Evolutionary conservation across 1,140 invertebrate genomes (phyloP), one percentile per base, ranked within the genome.

Genomic region (Macrobrachium rosenbergii): DNA sequence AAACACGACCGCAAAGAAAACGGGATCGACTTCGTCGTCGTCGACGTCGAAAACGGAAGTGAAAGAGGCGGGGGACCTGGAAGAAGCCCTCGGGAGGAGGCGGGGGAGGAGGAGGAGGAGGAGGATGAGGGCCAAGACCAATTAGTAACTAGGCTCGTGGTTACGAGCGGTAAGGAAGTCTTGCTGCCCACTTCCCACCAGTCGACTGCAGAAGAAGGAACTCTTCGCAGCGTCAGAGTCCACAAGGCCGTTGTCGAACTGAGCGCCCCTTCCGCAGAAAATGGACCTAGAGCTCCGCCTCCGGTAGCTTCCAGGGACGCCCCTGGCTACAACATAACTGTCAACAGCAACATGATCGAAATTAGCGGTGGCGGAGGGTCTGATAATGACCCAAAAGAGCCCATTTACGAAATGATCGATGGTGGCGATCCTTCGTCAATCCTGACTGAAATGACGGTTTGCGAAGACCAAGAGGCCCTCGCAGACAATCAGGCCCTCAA

Each of bases 341-440:
- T 86, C 78, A 86, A 86, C 77, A 72, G 63, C 83, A 86, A 86
- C 76, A 86, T 86, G 83, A 86, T 86, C 8, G 76, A 86, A 23
- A 75, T 86, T 12, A 12, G 64, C 10, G 83, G 58, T 2, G 83
- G 79, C 12, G 76, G n/a, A 10, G 52, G 77, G 16, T 64, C 63
- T 14, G 37, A 52, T 0, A 23, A 69, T 8, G 45, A 59, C 11
- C 8, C 23, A 2, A 58, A n/a, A 58, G 81, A 82, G 11, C 23
- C 45, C 2, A 58, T 37, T 72, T 86, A 79, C 64, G 76, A 86
- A 75, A 58, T 75, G 14, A 10, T 73, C 10, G 83, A 80, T 2
- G 77, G 58, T 1, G 77, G 58, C 10, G 83, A 72, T 0, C 83
- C 63, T 17, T 58, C 16, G n/a, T 86, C 83, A 45, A 59, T 86